Evolutionary conservation across 2,113 vertebrate genomes (phyloP).

Genomic region (Nibea albiflora): DNA sequence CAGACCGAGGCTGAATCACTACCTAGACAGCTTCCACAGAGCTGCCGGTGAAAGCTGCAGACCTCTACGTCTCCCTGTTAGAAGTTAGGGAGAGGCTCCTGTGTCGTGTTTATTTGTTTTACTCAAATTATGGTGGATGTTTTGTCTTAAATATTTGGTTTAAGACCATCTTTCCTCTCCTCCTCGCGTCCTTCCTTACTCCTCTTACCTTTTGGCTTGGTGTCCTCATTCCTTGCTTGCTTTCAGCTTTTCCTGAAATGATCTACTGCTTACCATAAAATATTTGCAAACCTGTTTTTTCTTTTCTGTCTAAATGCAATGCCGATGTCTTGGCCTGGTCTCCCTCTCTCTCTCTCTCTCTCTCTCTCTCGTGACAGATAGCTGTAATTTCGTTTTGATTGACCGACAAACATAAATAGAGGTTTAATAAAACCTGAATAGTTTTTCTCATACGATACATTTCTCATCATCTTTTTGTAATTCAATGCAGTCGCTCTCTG

Average conservation of each 20-base stretch:
- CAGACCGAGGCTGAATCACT: slow-evolving; percentile 63
- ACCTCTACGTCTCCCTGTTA: slow-evolving; percentile 24
- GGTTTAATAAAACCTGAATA: slow-evolving; percentile 10
- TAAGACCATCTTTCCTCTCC: slow-evolving; percentile 16
- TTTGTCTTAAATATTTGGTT: slow-evolving; percentile 46
- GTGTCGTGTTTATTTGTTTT: slow-evolving; percentile 59
- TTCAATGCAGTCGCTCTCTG: slow-evolving; percentile 22
- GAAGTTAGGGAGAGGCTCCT: slow-evolving; percentile 15
- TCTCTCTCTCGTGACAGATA: background rate
- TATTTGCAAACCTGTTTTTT: background rate
- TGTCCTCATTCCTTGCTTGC: background rate
- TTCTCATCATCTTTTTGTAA: slow-evolving; percentile 26
- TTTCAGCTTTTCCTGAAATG: slow-evolving; percentile 14
- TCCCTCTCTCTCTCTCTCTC: background rate
- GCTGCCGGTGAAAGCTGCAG: background rate
- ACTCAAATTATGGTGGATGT: slow-evolving; percentile 41
- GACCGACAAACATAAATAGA: slow-evolving; percentile 26
- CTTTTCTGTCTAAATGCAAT: background rate
- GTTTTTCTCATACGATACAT: background rate
- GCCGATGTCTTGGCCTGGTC: slow-evolving; percentile 1
- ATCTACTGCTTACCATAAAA: slow-evolving; percentile 1
- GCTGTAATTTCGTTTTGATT: slow-evolving; percentile 24
- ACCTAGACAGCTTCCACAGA: slow-evolving; percentile 40
- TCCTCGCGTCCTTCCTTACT: background rate
- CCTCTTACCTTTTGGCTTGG: slow-evolving; percentile 31